Evolutionary conservation across 2,797 vertebrate species (phyloP).

Genomic region (Distichodus sexfasciatus): DNA sequence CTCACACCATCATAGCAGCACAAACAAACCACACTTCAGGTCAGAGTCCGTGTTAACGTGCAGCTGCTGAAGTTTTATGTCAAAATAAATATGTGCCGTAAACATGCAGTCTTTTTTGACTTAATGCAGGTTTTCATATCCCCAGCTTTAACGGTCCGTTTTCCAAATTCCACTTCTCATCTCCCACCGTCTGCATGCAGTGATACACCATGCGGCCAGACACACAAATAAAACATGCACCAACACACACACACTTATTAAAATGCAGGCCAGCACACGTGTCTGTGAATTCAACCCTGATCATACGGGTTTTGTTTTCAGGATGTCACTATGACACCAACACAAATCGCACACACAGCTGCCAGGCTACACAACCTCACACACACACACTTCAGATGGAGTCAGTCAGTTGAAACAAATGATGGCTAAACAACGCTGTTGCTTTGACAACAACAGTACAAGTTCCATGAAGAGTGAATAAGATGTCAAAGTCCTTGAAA

Average conservation of each 20-base stretch:
- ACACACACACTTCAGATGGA: neutral
- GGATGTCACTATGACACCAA: slow-evolving; percentile 21
- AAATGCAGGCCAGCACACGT: slow-evolving; percentile 10
- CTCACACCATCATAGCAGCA: slow-evolving; percentile 10
- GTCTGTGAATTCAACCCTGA: slow-evolving; percentile 6
- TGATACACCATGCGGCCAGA: neutral
- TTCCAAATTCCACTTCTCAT: neutral
- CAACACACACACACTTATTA: neutral
- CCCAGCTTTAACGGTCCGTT: too few species aligned
- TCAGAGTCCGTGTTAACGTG: slow-evolving; percentile 7
- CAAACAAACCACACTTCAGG: slow-evolving; percentile 13
- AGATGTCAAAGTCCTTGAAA: slow-evolving; percentile 4
- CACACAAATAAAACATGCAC: neutral
- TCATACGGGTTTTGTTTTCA: slow-evolving; percentile 29
- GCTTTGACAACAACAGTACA: neutral
- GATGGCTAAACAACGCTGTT: neutral
- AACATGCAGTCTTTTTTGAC: too few species aligned
- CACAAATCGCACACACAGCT: slow-evolving; percentile 18
- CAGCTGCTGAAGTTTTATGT: slow-evolving; percentile 45
- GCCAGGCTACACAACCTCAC: neutral
- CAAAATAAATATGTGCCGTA: too few species aligned
- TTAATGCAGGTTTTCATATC: too few species aligned
- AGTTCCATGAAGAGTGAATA: too few species aligned
- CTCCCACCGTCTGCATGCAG: neutral
- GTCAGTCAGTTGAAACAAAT: slow-evolving; percentile 21